Percentiles rank a stretch among this genome's conserved stretches.
These are phyloP conservation scores for Pachliopta kotzebuea DNA, from an alignment of 2,888 invertebrate species.

Conservation along the genomic window DNA sequence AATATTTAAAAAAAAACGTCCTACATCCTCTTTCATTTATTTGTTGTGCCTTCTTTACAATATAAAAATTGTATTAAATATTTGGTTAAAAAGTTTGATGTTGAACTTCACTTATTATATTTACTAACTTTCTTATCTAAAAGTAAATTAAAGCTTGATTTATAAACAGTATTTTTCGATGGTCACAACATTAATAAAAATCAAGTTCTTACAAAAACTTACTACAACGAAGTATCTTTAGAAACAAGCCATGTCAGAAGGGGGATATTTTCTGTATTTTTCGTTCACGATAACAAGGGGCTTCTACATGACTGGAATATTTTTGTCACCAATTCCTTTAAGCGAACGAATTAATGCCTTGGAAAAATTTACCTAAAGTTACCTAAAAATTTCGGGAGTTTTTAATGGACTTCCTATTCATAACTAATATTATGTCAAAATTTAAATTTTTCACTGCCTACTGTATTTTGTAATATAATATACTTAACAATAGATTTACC, in stretches of 20 bases:
- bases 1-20: neutral
- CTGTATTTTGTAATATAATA: too few relatives aligned
- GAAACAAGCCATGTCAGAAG: conserved; percentile 62
- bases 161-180: neutral
- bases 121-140: neutral
- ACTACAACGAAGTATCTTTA: conserved; percentile 49
- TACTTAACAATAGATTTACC: too few relatives aligned
- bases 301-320: conserved; percentile 75
- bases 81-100: neutral
- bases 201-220: conserved; percentile 46
- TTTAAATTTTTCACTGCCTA: too few relatives aligned
- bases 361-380: conserved; percentile 68
- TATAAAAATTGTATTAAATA: too few relatives aligned
- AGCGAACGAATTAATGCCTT: conserved; percentile 66
- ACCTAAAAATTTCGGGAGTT: conserved; percentile 56
- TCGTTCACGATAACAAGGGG: conserved; percentile 70
- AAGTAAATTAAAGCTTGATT: too few relatives aligned
- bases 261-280: conserved; percentile 62
- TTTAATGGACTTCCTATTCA: conserved; percentile 45
- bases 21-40: neutral
- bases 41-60: neutral
- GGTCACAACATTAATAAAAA: neutral
- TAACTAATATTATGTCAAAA: neutral
- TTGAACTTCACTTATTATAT: too few relatives aligned
- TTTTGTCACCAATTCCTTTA: conserved; percentile 73